Conservation (phyloP, 1,140 invertebrate genomes). For the Brachionus asplanchnoidis region DNA sequence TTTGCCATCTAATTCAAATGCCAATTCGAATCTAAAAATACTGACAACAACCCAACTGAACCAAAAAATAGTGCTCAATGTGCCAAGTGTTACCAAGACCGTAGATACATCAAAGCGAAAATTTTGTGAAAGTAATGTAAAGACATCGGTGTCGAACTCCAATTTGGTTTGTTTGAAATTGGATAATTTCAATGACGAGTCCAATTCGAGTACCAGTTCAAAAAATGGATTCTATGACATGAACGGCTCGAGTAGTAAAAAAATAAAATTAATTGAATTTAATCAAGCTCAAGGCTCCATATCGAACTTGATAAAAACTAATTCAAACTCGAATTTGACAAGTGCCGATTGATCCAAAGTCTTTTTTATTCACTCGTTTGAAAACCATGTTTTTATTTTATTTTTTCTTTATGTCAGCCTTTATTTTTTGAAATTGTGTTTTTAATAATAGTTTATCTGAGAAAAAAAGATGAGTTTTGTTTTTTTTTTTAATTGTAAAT, state of each 20-base stretch:
- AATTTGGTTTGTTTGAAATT: slow-evolving; percentile 23
- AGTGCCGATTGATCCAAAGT: background rate
- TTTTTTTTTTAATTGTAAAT: background rate
- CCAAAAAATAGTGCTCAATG: slow-evolving; percentile 20
- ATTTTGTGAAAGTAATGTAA: background rate
- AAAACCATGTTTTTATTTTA: background rate
- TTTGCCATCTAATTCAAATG: background rate
- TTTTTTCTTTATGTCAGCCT: background rate
- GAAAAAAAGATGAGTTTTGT: background rate
- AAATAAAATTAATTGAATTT: background rate
- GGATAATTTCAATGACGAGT: slow-evolving; percentile 8
- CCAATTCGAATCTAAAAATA: slow-evolving; percentile 3
- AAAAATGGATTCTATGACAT: slow-evolving; percentile 22
- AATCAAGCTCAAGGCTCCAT: background rate
- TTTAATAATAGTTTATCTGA: background rate
- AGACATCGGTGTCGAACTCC: background rate
- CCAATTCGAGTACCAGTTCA: background rate
- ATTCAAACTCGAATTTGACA: background rate
- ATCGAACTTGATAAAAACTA: background rate
- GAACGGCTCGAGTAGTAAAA: background rate
- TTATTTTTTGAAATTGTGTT: background rate
- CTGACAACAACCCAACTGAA: background rate
- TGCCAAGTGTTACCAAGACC: background rate
- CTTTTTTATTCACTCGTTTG: background rate
- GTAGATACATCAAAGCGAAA: background rate